Conservation (phyloP, 1,140 invertebrate species). For the Polypedilum vanderplanki region DNA sequence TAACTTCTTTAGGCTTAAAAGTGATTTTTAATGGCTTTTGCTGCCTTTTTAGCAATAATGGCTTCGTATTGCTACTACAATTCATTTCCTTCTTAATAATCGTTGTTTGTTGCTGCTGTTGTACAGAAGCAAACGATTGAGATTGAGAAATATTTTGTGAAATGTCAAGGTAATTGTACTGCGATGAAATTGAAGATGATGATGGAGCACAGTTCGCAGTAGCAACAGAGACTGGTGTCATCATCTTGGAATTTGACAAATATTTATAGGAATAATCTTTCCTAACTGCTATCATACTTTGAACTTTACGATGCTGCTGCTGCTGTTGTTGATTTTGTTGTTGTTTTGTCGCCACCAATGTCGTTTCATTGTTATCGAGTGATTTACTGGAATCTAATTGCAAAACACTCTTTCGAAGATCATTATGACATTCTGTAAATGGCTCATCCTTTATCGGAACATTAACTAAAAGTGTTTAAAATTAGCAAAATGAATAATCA, state of each 20-base stretch:
- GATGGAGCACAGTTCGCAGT: no score
- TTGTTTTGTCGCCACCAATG: no score
- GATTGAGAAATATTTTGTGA: conserved; percentile 12
- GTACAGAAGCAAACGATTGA: neutral
- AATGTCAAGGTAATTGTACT: conserved; percentile 18
- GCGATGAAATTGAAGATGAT: neutral
- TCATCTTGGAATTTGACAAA: neutral
- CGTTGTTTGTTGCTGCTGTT: neutral
- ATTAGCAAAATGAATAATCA: neutral
- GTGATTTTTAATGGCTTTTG: neutral
- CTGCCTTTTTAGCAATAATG: neutral
- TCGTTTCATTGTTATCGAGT: neutral
- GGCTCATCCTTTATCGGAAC: conserved; percentile 1
- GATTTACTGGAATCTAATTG: neutral
- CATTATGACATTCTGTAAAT: neutral
- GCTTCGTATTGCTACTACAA: neutral
- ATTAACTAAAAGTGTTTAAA: neutral
- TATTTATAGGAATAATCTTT: conserved; percentile 14
- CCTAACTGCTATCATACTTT: conserved; percentile 2
- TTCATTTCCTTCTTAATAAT: neutral
- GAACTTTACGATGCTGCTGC: neutral
- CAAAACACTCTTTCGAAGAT: neutral
- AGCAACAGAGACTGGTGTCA: neutral
- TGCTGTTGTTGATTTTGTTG: neutral
- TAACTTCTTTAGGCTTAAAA: neutral